phyloP scores from a whole-genome alignment of 64 coral and sea anemone species.

The Montipora foliosa region DNA sequence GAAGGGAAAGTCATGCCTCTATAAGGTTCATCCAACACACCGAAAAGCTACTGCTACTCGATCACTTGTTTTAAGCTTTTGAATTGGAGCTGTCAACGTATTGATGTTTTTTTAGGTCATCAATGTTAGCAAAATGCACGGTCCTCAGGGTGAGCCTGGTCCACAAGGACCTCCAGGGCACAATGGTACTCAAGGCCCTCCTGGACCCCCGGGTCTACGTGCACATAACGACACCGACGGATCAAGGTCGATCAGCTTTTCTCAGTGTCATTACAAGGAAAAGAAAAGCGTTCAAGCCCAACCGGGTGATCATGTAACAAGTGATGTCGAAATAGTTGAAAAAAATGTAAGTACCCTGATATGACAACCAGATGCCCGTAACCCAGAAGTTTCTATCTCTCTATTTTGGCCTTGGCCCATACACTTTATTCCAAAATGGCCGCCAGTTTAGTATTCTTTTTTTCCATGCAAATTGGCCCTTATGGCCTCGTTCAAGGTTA shows the following conservation, averaged over 20 bases:
- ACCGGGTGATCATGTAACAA: neutral
- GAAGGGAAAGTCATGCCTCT: no score
- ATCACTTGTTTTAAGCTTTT: no score
- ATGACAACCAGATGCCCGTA: no score
- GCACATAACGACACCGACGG: neutral
- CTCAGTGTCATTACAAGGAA: neutral
- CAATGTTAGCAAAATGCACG: neutral
- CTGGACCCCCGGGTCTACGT: neutral
- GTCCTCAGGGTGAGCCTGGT: neutral
- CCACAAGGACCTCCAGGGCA: neutral
- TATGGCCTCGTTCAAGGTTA: no score
- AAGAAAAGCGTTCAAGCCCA: neutral
- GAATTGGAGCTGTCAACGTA: no score
- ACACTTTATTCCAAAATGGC: no score
- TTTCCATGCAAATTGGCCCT: no score
- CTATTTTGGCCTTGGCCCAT: no score
- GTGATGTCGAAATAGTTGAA: neutral
- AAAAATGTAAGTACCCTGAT: neutral
- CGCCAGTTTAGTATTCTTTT: no score
- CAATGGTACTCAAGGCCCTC: conserved; percentile 10
- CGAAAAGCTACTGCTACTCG: neutral
- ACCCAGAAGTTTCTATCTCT: no score
- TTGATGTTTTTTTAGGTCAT: neutral
- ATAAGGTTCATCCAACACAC: no score
- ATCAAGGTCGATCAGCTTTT: neutral